Evolutionary conservation across 2,797 vertebrate species (phyloP).

Genomic region (Garrulus glandarius): DNA sequence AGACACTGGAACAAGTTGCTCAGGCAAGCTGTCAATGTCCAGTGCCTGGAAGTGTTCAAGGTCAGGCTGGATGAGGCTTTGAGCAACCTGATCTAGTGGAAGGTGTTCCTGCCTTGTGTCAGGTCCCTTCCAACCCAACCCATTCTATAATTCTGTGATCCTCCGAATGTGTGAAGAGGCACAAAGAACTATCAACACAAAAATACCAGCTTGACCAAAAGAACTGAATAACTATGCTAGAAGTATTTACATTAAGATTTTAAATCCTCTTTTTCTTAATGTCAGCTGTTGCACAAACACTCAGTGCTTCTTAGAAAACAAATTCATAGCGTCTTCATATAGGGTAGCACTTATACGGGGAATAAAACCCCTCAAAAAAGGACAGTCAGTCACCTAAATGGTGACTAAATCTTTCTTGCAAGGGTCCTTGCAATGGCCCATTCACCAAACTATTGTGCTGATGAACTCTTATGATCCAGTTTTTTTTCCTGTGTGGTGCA

Average conservation of each 20-base stretch:
- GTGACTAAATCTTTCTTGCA: not conserved
- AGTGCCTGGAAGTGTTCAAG: not conserved
- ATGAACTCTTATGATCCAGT: not conserved
- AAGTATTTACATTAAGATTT: not conserved
- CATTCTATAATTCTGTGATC: not conserved
- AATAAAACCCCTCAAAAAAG: not conserved
- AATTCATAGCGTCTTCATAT: not conserved
- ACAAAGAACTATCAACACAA: not conserved
- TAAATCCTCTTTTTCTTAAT: not conserved
- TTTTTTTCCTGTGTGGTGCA: not conserved
- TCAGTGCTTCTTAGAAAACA: not conserved
- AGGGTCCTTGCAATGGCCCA: not conserved
- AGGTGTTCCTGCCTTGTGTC: not conserved
- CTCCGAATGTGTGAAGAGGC: not conserved
- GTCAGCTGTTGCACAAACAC: not conserved
- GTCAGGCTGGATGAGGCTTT: not conserved
- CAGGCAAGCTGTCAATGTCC: not conserved
- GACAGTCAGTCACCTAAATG: not conserved
- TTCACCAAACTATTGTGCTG: not conserved
- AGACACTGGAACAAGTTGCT: not conserved
- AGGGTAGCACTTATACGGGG: rapidly evolving
- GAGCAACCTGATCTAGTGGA: not conserved
- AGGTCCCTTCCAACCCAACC: not conserved
- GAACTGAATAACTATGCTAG: not conserved
- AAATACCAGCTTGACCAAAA: not conserved